Percentiles rank a stretch among this genome's conserved stretches.
Conservation (phyloP, 2,888 invertebrate species). For the Drosophila flavopinicola region DNA sequence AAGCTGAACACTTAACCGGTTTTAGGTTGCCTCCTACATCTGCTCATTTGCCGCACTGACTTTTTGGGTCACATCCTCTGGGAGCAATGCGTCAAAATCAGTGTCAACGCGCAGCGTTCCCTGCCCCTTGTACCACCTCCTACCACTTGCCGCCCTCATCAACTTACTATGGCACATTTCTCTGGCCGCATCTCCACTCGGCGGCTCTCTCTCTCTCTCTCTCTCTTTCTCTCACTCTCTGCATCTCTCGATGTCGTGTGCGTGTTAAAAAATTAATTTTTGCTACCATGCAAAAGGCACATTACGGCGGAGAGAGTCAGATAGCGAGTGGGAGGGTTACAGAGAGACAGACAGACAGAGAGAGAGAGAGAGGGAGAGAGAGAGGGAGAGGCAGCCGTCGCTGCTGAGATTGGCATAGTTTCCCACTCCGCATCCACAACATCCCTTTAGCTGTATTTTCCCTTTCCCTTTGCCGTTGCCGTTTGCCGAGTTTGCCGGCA, state of each 20-base stretch:
- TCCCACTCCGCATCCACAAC: too few species aligned
- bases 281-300: conserved; percentile 65
- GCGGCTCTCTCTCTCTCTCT: conserved; percentile 5
- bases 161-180: conserved; percentile 1
- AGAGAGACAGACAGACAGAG: not conserved
- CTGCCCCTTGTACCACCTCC: conserved; percentile 13
- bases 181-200: not conserved
- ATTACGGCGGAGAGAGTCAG: conserved; percentile 6
- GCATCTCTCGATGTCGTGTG: conserved; percentile 39
- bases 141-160: not conserved
- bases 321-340: not conserved
- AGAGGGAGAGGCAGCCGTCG: not conserved
- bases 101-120: conserved; percentile 79
- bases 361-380: not conserved
- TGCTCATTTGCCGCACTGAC: conserved; percentile 77
- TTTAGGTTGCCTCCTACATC: conserved; percentile 66
- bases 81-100: conserved; percentile 83
- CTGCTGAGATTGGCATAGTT: conserved; percentile 69
- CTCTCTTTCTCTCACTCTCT: not conserved
- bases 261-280: conserved; percentile 79
- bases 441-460: not conserved
- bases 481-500: too few species aligned
- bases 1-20: conserved; percentile 73
- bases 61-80: conserved; percentile 82
- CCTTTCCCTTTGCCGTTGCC: conserved; percentile 6